Conservation (phyloP, 2,113 vertebrate species). For the Chaetops frenatus region DNA sequence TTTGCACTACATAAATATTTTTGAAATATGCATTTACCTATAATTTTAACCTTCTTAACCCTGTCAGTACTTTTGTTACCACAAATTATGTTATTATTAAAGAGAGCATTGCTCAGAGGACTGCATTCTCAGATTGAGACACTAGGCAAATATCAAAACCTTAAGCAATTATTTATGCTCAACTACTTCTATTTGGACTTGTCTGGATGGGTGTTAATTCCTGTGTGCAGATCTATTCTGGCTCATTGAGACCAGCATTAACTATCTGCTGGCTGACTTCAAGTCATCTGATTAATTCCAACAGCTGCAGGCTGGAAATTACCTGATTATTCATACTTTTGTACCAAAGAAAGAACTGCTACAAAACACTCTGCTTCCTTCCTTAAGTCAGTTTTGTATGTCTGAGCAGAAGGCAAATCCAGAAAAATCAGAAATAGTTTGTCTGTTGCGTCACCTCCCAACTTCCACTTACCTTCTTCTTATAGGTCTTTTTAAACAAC, state of each 20-base stretch:
- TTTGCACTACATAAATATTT: not conserved
- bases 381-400: not conserved
- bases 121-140: not conserved
- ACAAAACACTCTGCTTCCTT: not conserved
- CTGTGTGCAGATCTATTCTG: not conserved
- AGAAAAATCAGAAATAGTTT: not conserved
- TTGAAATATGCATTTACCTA: not conserved
- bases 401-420: not conserved
- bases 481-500: too few species aligned
- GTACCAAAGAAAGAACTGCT: not conserved
- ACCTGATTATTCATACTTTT: not conserved
- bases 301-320: not conserved
- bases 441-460: not conserved
- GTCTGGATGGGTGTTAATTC: not conserved
- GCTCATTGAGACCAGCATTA: not conserved
- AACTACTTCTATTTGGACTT: not conserved
- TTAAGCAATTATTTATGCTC: not conserved
- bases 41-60: not conserved
- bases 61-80: not conserved
- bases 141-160: not conserved
- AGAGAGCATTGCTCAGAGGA: not conserved
- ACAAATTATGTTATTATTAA: not conserved
- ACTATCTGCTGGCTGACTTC: not conserved
- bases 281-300: not conserved
- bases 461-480: not conserved